A percentile compares a stretch with the other conserved stretches of the same genome.
Conservation (phyloP, 2,113 vertebrate species). For the Penelope pileata region DNA sequence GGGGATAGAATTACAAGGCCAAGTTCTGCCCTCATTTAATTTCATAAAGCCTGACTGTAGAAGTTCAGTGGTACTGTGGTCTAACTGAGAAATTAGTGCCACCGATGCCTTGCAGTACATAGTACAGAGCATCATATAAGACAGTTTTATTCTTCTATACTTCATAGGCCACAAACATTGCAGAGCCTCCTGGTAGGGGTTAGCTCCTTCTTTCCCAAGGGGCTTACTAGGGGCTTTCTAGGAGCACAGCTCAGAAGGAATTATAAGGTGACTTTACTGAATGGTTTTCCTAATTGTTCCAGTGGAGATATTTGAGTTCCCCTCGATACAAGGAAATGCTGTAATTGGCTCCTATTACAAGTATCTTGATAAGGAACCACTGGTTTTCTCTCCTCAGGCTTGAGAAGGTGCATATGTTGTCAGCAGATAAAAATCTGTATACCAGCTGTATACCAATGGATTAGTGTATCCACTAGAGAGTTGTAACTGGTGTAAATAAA, state of each 20-base stretch:
- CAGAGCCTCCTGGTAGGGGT: background rate
- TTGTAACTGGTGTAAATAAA: background rate
- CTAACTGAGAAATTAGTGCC: background rate
- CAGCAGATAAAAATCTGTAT: background rate
- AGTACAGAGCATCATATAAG: background rate
- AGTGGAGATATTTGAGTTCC: background rate
- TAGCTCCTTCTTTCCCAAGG: background rate
- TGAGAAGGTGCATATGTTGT: background rate
- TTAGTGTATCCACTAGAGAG: background rate
- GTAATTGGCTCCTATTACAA: background rate
- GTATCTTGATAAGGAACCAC: background rate
- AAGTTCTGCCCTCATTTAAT: conserved; percentile 10
- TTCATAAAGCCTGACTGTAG: conserved; percentile 1
- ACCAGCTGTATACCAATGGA: background rate
- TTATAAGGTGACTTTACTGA: background rate
- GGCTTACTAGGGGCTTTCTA: background rate
- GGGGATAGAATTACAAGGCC: background rate
- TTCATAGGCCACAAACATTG: background rate
- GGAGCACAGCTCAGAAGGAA: background rate
- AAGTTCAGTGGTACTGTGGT: background rate
- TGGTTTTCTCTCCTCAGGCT: background rate
- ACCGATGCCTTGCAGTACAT: background rate
- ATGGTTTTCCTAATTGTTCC: background rate
- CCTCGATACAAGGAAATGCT: background rate
- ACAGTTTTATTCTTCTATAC: background rate